Evolutionary conservation across 2,113 vertebrate species (phyloP).

Genomic region (Neolamprologus variostigma): DNA sequence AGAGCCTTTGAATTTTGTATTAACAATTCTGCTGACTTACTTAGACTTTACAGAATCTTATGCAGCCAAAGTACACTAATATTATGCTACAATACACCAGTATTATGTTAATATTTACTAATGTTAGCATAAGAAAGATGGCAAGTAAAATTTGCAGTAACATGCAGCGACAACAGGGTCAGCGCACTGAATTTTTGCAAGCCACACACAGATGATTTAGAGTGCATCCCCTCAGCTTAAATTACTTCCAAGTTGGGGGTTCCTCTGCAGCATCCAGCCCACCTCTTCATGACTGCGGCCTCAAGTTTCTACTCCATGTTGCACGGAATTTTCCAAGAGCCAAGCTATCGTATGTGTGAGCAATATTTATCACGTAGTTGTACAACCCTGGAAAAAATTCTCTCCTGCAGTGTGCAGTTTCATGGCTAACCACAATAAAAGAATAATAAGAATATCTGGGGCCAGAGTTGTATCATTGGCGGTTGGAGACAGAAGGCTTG

Average conservation of each 20-base stretch:
- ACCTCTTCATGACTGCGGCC: slow-evolving; percentile 2
- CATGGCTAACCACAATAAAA: slow-evolving; percentile 17
- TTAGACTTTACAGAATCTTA: neutral
- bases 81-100: neutral
- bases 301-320: slow-evolving; percentile 34
- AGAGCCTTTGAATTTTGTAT: neutral
- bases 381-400: slow-evolving; percentile 13
- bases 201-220: slow-evolving; percentile 31
- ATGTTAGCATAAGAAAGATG: slow-evolving; percentile 20
- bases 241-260: slow-evolving; percentile 46
- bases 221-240: neutral
- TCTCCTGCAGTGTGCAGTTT: slow-evolving; percentile 11
- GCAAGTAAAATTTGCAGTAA: neutral
- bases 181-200: neutral
- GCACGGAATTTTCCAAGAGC: slow-evolving; percentile 24
- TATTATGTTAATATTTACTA: neutral
- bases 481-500: neutral
- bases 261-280: slow-evolving; percentile 25
- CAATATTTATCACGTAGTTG: slow-evolving; percentile 27
- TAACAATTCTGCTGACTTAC: neutral
- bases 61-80: neutral
- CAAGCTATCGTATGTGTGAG: slow-evolving; percentile 19
- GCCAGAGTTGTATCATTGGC: neutral
- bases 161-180: neutral
- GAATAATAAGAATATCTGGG: slow-evolving; percentile 1